Evolutionary conservation across 2,797 vertebrate genomes (phyloP), one percentile per base, ranked within the genome.

Genomic region (Neostethus bicornis): DNA sequence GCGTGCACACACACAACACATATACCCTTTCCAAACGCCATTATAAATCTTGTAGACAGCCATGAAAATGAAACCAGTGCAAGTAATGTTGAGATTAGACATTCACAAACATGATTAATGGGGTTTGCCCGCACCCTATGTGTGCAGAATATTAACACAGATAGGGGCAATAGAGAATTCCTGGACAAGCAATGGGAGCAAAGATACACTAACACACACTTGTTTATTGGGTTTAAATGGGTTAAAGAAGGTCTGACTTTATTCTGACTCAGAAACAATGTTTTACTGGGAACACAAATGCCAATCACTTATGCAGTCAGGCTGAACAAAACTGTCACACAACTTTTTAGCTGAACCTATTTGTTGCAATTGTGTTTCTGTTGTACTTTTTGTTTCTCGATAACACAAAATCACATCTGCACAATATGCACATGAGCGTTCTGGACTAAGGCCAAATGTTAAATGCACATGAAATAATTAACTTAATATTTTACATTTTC

Each of bases 41-140:
- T 89, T 91, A 90, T 92, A 90, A 90, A 92, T 92, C 90, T 91
- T 90, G 73, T 83, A 85, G 89, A 90, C 90, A 92, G 90, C 85
- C 85, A 85, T 90, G 89, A 90, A 91, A 92, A 91, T 91, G 87
- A 85, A 91, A 90, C 73, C 77, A 80, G 81, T 45, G 61, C 84
- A 91, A 92, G 90, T 91, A 90, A 90, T 83, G 78, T 88, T 86
- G 86, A 88, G 89, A 92, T 91, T 92, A 92, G 87, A 92, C 89
- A 90, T 92, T 91, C 89, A 88, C 90, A 90, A 92, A 92, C 88
- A 89, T 91, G 90, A 92, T 91, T 90, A 91, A 92, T 91, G 90
- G 81, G 80, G 76, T 85, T 76, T 80, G 77, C 84, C 77, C 70
- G 64, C 65, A 77, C 81, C 68, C 72, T 71, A 57, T 90, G 82